Evolutionary conservation across 2,888 invertebrate genomes (phyloP).

Genomic region (Actias luna): DNA sequence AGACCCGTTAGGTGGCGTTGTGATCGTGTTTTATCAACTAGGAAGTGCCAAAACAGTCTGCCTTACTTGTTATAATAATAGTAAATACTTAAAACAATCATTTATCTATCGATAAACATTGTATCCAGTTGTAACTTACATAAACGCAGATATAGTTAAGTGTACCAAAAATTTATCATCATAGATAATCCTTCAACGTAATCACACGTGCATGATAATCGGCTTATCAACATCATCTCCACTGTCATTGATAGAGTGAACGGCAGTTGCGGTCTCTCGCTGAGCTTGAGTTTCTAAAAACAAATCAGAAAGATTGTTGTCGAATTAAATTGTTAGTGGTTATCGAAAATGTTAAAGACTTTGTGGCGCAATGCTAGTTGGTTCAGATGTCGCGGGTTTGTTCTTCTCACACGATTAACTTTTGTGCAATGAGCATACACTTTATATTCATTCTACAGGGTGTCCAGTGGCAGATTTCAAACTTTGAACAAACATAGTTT

Average conservation of each 20-base stretch:
- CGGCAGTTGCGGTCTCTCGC: slow-evolving; percentile 32
- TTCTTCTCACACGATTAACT: too few relatives aligned
- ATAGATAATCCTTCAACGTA: slow-evolving; percentile 23
- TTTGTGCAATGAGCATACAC: too few relatives aligned
- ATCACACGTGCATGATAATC: slow-evolving; percentile 31
- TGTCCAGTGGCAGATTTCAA: too few relatives aligned
- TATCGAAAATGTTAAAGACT: too few relatives aligned
- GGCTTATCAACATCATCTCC: slow-evolving; percentile 35
- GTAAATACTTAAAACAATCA: background rate
- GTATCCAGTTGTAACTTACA: slow-evolving; percentile 15
- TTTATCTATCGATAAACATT: slow-evolving; percentile 16
- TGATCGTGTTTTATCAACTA: too few relatives aligned
- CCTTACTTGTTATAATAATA: background rate
- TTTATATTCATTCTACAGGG: too few relatives aligned
- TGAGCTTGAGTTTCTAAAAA: slow-evolving; percentile 64
- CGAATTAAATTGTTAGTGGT: too few relatives aligned
- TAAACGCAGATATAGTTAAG: slow-evolving; percentile 10
- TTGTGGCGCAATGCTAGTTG: too few relatives aligned
- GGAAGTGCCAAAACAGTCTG: background rate
- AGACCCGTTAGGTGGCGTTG: too few relatives aligned
- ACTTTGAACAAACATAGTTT: too few relatives aligned
- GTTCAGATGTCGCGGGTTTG: too few relatives aligned
- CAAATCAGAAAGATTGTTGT: slow-evolving; percentile 72
- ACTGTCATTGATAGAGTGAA: slow-evolving; percentile 35
- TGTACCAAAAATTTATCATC: slow-evolving; percentile 19